Percentiles rank a stretch among this genome's conserved stretches.
Evolutionary conservation across 2,888 invertebrate genomes (phyloP).

Genomic region (Ochlodes sylvanus): DNA sequence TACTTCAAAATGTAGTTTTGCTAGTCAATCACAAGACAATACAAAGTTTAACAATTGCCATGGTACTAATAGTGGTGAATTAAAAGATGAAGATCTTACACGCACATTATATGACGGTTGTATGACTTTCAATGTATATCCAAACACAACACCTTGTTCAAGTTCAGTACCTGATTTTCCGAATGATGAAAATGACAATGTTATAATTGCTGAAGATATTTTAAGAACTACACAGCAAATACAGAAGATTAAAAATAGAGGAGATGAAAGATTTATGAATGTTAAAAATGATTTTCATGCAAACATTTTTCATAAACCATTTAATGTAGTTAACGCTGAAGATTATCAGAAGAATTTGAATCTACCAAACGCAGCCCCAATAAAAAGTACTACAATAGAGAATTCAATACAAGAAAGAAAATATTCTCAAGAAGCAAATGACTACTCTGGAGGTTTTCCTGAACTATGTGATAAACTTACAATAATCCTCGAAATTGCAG

Average conservation of each 20-base stretch:
- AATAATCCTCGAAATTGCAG: slow-evolving; percentile 57
- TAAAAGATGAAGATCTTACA: slow-evolving; percentile 23
- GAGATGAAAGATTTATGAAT: slow-evolving; percentile 39
- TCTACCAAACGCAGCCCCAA: slow-evolving; percentile 55
- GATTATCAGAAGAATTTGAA: slow-evolving; percentile 50
- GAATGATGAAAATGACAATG: slow-evolving; percentile 36
- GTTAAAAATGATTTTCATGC: slow-evolving; percentile 42
- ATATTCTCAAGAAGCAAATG: slow-evolving; percentile 51
- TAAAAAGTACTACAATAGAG: slow-evolving; percentile 55
- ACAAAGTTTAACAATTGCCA: slow-evolving; percentile 32
- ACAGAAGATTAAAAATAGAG: slow-evolving; percentile 43
- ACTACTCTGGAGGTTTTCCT: slow-evolving; percentile 48
- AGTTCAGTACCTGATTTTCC: slow-evolving; percentile 11
- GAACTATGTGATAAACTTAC: slow-evolving; percentile 66
- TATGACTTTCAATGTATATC: slow-evolving; percentile 54
- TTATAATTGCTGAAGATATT: slow-evolving; percentile 42
- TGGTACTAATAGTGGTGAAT: slow-evolving; percentile 13
- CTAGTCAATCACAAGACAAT: slow-evolving; percentile 28
- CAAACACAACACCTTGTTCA: slow-evolving; percentile 32
- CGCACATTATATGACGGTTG: slow-evolving; percentile 51
- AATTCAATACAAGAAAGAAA: slow-evolving; percentile 48
- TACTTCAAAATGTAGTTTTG: slow-evolving; percentile 48
- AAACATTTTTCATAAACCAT: slow-evolving; percentile 53
- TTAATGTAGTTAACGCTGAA: slow-evolving; percentile 44
- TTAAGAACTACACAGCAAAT: slow-evolving; percentile 32